Conservation (phyloP, 1,140 invertebrate species). For the Mactra quadrangularis region DNA sequence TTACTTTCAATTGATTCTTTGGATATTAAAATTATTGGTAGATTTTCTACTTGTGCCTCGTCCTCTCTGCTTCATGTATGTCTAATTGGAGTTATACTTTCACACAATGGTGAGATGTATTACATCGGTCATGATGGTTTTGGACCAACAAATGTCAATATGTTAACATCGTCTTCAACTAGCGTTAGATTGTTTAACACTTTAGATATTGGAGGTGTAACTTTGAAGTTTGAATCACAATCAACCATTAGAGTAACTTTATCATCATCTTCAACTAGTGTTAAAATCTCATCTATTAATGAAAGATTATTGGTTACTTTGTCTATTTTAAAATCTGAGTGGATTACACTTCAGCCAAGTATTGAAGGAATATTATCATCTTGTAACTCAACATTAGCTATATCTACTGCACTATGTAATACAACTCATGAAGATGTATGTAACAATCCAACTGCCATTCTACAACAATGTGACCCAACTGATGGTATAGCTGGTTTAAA, state of each 20-base stretch:
- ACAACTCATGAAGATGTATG: not conserved
- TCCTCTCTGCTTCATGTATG: constrained; percentile 31
- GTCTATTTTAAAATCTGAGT: constrained; percentile 21
- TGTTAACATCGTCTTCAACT: constrained; percentile 31
- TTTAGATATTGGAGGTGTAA: constrained; percentile 25
- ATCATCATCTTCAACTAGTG: not conserved
- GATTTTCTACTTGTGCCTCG: constrained; percentile 49
- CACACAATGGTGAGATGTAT: constrained; percentile 47
- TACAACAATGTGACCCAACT: not conserved
- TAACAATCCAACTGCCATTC: constrained; percentile 12
- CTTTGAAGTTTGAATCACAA: constrained; percentile 38
- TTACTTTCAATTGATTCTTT: constrained; percentile 26
- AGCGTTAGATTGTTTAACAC: constrained; percentile 13
- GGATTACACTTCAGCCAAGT: not conserved
- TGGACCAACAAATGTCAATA: constrained; percentile 17
- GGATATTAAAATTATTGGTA: constrained; percentile 24
- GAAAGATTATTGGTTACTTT: constrained; percentile 32
- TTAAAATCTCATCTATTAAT: constrained; percentile 37
- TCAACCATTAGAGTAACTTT: constrained; percentile 42
- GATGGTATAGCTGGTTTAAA: not conserved
- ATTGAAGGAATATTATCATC: constrained; percentile 42
- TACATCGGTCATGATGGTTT: constrained; percentile 51
- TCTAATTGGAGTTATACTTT: constrained; percentile 59
- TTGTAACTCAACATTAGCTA: constrained; percentile 40
- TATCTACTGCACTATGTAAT: constrained; percentile 19